Percentiles rank a stretch among this genome's conserved stretches.
Conservation (phyloP, 2,888 invertebrate species). For the Ectemnius lituratus region DNA sequence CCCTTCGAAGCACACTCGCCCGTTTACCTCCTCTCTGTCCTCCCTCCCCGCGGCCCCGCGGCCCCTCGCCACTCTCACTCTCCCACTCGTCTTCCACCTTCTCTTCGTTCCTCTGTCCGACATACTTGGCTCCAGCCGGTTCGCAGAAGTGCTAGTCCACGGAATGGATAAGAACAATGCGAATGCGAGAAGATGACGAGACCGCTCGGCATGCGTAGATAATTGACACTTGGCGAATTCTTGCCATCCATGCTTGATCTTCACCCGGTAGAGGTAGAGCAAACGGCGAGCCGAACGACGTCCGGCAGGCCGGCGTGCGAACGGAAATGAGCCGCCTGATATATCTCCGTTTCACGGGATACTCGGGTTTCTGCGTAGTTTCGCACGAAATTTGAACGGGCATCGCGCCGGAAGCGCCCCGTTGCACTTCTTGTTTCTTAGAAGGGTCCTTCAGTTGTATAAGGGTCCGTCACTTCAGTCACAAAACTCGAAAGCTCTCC, state of each 20-base stretch:
- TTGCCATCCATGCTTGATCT: constrained; percentile 39
- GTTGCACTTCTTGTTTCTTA: too few species aligned
- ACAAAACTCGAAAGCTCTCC: too few species aligned
- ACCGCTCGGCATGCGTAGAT: constrained; percentile 48
- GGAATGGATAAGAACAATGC: constrained; percentile 59
- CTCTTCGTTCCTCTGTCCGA: constrained; percentile 33
- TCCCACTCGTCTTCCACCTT: constrained; percentile 32
- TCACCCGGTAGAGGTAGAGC: constrained; percentile 16
- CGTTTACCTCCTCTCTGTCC: constrained; percentile 15
- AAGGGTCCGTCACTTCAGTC: too few species aligned
- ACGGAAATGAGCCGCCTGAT: constrained; percentile 13
- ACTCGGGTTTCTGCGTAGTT: too few species aligned
- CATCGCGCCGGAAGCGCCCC: too few species aligned
- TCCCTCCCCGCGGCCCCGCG: too few species aligned
- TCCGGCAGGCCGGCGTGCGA: neutral
- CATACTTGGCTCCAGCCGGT: constrained; percentile 45
- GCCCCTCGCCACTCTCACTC: constrained; percentile 29
- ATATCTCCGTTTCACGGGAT: too few species aligned
- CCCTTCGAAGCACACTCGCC: neutral
- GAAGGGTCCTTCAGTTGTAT: too few species aligned
- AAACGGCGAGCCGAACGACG: neutral
- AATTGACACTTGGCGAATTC: constrained; percentile 55
- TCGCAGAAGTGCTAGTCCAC: constrained; percentile 51
- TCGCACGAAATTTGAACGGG: too few species aligned
- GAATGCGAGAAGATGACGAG: constrained; percentile 54